These are phyloP conservation scores for Borostomias antarcticus DNA, from an alignment of 2,797 vertebrate genomes.

Conservation along the genomic window DNA sequence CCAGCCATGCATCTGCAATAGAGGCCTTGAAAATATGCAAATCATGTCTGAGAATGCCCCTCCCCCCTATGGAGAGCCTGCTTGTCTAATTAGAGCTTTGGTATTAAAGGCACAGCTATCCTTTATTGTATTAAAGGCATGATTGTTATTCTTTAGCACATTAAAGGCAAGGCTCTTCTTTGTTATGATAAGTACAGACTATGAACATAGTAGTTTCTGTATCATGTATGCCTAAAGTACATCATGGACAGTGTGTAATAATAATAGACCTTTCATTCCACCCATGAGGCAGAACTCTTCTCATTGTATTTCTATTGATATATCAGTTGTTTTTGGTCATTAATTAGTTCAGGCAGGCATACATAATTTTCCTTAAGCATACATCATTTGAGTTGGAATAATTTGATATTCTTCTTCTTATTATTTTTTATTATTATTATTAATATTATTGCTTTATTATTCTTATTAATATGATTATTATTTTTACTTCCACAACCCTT, in stretches of 20 bases:
- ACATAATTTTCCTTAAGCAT: not conserved
- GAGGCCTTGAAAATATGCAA: conserved; percentile 51
- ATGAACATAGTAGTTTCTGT: not conserved
- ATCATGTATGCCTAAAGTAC: not conserved
- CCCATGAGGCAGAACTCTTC: too few relatives aligned
- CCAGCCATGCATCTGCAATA: conserved; percentile 21
- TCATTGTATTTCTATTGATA: not conserved
- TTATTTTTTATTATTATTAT: too few relatives aligned
- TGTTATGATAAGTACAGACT: conserved; percentile 14
- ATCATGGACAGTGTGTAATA: not conserved
- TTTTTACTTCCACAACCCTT: too few relatives aligned
- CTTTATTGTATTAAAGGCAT: conserved; percentile 35
- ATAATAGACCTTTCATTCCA: not conserved
- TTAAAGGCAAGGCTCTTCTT: conserved; percentile 18
- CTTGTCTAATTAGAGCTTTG: conserved; percentile 71
- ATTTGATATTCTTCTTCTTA: too few relatives aligned
- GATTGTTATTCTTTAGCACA: not conserved
- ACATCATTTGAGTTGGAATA: not conserved
- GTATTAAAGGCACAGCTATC: conserved; percentile 73
- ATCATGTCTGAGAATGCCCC: conserved; percentile 40
- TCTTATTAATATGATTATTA: too few relatives aligned
- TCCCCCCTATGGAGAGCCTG: conserved; percentile 52
- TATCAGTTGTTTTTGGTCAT: not conserved
- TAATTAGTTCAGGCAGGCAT: not conserved
- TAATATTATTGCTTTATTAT: too few relatives aligned